Evolutionary conservation across 1,140 invertebrate species (phyloP).

Genomic region (Apolygus lucorum): DNA sequence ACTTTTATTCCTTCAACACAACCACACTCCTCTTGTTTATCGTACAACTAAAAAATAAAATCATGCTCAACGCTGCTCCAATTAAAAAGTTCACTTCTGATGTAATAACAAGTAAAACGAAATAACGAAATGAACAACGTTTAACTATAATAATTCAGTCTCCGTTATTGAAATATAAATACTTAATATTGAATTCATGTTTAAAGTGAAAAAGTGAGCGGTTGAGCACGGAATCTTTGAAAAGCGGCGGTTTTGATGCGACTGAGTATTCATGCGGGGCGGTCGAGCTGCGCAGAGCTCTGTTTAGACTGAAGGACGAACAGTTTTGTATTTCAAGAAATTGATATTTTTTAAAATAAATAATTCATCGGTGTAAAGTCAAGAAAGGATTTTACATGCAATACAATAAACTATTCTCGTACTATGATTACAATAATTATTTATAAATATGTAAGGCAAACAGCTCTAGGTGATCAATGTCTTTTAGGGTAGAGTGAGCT

Average conservation of each 20-base stretch:
- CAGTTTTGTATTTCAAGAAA: background rate
- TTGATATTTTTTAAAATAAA: too few species aligned
- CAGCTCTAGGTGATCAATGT: too few species aligned
- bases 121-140: constrained; percentile 16
- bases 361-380: too few species aligned
- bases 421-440: too few species aligned
- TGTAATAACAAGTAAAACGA: background rate
- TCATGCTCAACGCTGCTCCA: background rate
- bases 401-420: too few species aligned
- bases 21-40: constrained; percentile 22
- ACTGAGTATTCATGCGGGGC: background rate
- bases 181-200: background rate
- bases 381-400: too few species aligned
- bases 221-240: background rate
- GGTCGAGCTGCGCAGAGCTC: background rate
- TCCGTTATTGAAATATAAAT: background rate
- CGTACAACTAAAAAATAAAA: constrained; percentile 2
- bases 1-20: constrained; percentile 25
- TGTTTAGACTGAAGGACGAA: background rate
- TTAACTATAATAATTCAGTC: constrained; percentile 8
- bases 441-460: too few species aligned
- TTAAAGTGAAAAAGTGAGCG: background rate
- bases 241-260: background rate
- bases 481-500: too few species aligned
- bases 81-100: background rate